Evolutionary conservation across 2,888 invertebrate genomes (phyloP).

Genomic region (Ceriagrion tenellum): DNA sequence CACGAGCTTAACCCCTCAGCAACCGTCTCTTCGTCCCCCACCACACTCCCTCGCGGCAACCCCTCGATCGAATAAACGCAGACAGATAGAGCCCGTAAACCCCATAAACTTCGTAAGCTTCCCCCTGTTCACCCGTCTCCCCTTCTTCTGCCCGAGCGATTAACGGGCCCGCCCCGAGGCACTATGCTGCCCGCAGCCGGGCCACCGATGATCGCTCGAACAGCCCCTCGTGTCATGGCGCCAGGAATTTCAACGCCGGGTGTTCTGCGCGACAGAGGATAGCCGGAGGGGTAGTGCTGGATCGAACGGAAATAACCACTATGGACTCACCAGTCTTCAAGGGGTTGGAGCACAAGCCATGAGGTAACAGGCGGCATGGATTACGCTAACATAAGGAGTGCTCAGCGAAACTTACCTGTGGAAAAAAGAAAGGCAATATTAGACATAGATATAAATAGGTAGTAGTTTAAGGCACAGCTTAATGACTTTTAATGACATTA

Average conservation of each 20-base stretch:
- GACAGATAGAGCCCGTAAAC: conserved; percentile 44
- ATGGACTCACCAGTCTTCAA: not conserved
- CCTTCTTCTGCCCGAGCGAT: not conserved
- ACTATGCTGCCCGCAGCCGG: not conserved
- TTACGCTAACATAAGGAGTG: not conserved
- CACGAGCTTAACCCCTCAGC: not conserved
- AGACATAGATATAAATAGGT: not conserved
- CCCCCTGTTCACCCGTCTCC: not conserved
- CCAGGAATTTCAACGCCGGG: conserved; percentile 36
- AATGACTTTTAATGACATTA: too few species aligned
- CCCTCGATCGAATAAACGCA: conserved; percentile 63
- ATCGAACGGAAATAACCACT: not conserved
- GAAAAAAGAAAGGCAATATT: not conserved
- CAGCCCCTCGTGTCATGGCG: not conserved
- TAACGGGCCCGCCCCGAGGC: not conserved
- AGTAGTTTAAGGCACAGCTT: too few species aligned
- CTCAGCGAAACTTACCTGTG: not conserved
- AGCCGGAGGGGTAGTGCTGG: not conserved
- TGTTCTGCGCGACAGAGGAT: not conserved
- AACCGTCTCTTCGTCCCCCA: not conserved
- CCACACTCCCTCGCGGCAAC: not conserved
- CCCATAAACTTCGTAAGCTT: conserved; percentile 16
- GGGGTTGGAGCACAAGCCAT: not conserved
- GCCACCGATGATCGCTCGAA: not conserved
- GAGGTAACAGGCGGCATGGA: not conserved